A percentile compares a stretch with the other conserved stretches of the same genome.
These are phyloP conservation scores for Drosophila melanogaster DNA, from an alignment of 1,140 invertebrate species.

Conservation along the genomic window DNA sequence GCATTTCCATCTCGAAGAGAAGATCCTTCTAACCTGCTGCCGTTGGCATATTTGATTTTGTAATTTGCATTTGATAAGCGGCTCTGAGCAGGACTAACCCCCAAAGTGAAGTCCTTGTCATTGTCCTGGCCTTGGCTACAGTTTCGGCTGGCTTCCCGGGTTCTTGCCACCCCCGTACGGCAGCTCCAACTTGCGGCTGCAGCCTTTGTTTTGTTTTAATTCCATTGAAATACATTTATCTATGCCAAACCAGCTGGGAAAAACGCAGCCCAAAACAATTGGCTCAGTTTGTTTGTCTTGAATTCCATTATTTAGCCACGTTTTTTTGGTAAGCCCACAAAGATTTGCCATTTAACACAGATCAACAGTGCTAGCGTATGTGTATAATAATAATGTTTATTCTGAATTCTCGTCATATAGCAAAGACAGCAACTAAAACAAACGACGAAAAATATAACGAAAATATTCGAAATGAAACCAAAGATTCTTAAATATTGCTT, in stretches of 20 bases:
- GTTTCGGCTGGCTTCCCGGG: constrained; percentile 1
- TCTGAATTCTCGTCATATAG: constrained; percentile 1
- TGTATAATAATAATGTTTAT: constrained; percentile 47
- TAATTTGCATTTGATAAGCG: constrained; percentile 80
- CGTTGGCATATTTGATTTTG: constrained; percentile 71
- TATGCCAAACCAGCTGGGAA: constrained; percentile 25
- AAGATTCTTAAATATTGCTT: constrained; percentile 32
- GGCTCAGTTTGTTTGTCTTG: constrained; percentile 10
- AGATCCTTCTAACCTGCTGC: constrained; percentile 21
- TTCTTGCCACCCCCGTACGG: neutral
- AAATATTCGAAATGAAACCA: constrained; percentile 11
- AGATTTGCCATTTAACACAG: constrained; percentile 18
- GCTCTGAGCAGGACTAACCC: constrained; percentile 19
- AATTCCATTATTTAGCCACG: constrained; percentile 20
- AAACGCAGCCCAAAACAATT: constrained; percentile 7
- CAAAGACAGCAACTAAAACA: constrained; percentile 2
- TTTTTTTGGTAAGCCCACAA: constrained; percentile 11
- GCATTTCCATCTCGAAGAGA: constrained; percentile 38
- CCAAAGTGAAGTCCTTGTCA: neutral
- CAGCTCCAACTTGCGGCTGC: constrained; percentile 9
- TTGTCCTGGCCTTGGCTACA: constrained; percentile 13
- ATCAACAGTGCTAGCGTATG: constrained; percentile 10
- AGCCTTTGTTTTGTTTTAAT: constrained; percentile 77
- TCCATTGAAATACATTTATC: constrained; percentile 70
- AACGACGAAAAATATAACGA: constrained; percentile 7